Base-by-base conservation (phyloP, 2,113 vertebrate species). In the Rhizomys pruinosus region DNA sequence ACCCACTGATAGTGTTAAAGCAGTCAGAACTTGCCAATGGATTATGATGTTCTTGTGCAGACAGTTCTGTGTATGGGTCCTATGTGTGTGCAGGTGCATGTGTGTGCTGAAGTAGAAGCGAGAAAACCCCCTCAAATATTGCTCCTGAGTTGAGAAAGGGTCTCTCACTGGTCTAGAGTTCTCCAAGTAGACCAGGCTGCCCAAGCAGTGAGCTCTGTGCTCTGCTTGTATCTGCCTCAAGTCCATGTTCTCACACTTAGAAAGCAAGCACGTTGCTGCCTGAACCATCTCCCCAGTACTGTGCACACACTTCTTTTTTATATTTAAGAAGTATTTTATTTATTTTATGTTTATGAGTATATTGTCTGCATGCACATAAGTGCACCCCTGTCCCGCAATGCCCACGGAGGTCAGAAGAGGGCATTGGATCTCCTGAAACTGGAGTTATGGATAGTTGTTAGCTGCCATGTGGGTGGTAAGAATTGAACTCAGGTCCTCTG, bases 1-100 rank as follows among this genome's bases (percentile, higher is more conserved):
- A 22, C 37, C 47, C 16, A 0, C 87, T 34, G 7, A 47, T 7
- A 47, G 42, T 12, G 1, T 69, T 32, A 0, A 2, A 4, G 11
- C 5, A 7, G 0, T 20, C 52, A 34, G n/a, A 27, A 1, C 19
- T 11, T 13, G 52, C n/a, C 44, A 59, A 11, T 20, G 73, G 10
- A 5, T 34, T 23, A 12, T n/a, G 42, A 52, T 2, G 23, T 0
- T 13, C 22, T 55, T 55, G 6, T 64, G 57, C 39, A 63, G 52
- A 87, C 12, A 0, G 32, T 77, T 63, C 4, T 64, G 6, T 84
- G 42, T 52, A 52, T 52, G 47, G 47, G 11, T 52, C 47, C 47
- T 11, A n/a, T 52, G 47, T 52, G 47, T 52, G 47, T 52, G 47
- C 6, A 52, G 47, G 47, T 69, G 63, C 25, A 4, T 64, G 61